phyloP scores from a whole-genome alignment of 2,797 vertebrate species.

The Clarias pachynema region DNA sequence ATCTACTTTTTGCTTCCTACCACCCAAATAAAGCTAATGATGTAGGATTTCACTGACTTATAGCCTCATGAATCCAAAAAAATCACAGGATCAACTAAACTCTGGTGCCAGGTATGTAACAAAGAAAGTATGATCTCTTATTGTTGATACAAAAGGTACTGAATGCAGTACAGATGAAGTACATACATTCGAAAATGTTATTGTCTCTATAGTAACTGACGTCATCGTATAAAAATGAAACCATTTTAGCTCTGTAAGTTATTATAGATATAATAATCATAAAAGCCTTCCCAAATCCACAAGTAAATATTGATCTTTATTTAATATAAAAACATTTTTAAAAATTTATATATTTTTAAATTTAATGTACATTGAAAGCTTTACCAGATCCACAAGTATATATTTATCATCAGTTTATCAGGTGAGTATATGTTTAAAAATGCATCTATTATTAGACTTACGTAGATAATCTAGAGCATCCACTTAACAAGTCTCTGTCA shows the following conservation, averaged over 20 bases:
- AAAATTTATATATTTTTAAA: too few species aligned
- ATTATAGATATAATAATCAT: not conserved
- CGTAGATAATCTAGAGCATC: not conserved
- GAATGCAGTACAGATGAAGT: not conserved
- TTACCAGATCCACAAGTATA: not conserved
- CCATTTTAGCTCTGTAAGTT: not conserved
- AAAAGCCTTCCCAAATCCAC: not conserved
- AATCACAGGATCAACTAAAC: conserved; percentile 26
- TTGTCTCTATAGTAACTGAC: not conserved
- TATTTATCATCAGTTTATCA: not conserved
- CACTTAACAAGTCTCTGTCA: not conserved
- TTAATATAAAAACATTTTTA: too few species aligned
- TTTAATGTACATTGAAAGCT: not conserved
- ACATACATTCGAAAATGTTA: not conserved
- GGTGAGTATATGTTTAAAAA: not conserved
- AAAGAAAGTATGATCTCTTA: not conserved
- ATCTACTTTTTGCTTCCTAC: not conserved
- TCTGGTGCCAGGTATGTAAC: conserved; percentile 16
- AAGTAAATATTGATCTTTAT: not conserved
- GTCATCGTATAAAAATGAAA: not conserved
- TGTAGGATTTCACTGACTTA: conserved; percentile 17
- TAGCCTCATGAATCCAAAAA: conserved; percentile 15
- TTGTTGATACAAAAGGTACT: not conserved
- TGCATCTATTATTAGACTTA: not conserved
- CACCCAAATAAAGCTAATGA: not conserved